phyloP scores from a whole-genome alignment of 2,797 vertebrate species.

The Helostoma temminkii region DNA sequence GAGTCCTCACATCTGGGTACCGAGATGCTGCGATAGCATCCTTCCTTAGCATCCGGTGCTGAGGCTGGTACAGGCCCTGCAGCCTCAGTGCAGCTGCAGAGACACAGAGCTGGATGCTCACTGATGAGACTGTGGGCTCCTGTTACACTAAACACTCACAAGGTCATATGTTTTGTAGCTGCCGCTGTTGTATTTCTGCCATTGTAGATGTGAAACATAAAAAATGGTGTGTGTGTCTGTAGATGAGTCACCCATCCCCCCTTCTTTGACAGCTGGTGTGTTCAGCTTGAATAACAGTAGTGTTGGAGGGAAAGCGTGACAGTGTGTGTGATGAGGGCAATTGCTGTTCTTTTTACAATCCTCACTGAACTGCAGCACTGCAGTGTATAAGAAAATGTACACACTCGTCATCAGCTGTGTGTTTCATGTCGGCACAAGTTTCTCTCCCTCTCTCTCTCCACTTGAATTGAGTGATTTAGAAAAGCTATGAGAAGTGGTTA shows the following conservation, averaged over 20 bases:
- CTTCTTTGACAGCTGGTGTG: constrained; percentile 67
- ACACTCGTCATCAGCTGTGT: too few relatives aligned
- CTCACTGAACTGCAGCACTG: background rate
- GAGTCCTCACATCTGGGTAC: constrained; percentile 43
- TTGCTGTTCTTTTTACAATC: background rate
- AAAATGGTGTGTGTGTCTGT: constrained; percentile 27
- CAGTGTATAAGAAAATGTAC: background rate
- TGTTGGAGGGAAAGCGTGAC: constrained; percentile 21
- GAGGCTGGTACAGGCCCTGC: constrained; percentile 44
- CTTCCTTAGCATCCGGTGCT: constrained; percentile 54
- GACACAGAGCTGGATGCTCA: constrained; percentile 8
- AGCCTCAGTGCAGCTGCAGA: constrained; percentile 29
- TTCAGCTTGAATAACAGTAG: constrained; percentile 47
- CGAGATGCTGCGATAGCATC: constrained; percentile 76
- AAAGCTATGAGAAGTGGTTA: background rate
- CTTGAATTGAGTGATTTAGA: too few relatives aligned
- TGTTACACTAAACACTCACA: constrained; percentile 31
- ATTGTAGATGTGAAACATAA: constrained; percentile 20
- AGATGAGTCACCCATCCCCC: constrained; percentile 74
- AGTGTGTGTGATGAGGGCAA: background rate
- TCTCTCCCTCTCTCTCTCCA: too few relatives aligned
- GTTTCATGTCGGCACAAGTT: too few relatives aligned
- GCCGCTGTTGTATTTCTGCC: background rate
- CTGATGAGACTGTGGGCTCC: constrained; percentile 17
- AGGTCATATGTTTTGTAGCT: constrained; percentile 47